Percentiles rank a stretch among this genome's conserved stretches.
Conservation (phyloP, 2,113 vertebrate species). For the Onychostruthus taczanowskii region DNA sequence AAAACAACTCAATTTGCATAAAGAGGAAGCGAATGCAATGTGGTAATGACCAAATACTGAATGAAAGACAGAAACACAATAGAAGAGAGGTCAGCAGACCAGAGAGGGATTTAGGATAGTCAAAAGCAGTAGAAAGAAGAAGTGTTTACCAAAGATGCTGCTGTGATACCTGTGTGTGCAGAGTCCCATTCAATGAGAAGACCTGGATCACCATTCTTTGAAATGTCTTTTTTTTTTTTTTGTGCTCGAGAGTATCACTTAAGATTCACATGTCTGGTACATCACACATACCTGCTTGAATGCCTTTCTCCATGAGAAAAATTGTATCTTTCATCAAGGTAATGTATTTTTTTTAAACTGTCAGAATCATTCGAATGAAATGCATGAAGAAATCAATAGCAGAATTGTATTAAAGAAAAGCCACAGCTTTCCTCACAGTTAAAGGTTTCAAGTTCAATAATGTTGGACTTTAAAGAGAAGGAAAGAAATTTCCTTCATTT, state of each 20-base stretch:
- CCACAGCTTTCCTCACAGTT: constrained; percentile 47
- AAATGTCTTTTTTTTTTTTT: background rate
- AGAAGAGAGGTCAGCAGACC: background rate
- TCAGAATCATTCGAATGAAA: constrained; percentile 60
- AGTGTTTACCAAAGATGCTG: background rate
- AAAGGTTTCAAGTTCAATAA: constrained; percentile 60
- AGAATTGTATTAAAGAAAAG: constrained; percentile 66
- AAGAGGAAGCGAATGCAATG: background rate
- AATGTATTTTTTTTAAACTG: constrained; percentile 60
- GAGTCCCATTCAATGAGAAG: background rate
- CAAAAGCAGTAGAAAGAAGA: background rate
- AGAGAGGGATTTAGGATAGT: background rate
- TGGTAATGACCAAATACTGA: background rate
- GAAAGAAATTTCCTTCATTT: constrained; percentile 33
- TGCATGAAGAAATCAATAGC: constrained; percentile 58
- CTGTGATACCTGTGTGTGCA: background rate
- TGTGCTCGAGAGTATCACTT: background rate
- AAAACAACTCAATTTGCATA: background rate
- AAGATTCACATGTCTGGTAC: constrained; percentile 28
- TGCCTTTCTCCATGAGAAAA: constrained; percentile 33
- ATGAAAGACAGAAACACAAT: background rate
- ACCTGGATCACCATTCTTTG: background rate
- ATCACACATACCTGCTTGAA: constrained; percentile 27
- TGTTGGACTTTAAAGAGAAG: constrained; percentile 35
- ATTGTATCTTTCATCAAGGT: constrained; percentile 53